phyloP scores from a whole-genome alignment of 2,797 vertebrate species.

The Octomys mimax region DNA sequence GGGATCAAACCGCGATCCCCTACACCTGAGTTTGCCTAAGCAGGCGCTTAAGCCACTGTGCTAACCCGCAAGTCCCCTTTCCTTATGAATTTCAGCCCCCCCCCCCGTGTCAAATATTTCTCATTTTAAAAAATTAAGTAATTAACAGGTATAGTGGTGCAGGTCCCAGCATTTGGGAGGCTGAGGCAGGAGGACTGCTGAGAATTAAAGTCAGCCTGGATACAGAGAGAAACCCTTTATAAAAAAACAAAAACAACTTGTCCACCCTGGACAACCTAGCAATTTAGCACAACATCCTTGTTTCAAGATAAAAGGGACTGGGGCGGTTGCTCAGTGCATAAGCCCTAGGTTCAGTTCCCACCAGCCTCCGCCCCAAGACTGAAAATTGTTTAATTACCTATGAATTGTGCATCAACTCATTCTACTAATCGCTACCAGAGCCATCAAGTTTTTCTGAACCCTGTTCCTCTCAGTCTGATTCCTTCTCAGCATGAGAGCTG shows the following conservation, averaged over 20 bases:
- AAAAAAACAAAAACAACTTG: background rate
- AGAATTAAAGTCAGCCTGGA: background rate
- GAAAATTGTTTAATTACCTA: background rate
- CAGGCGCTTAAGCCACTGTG: no score
- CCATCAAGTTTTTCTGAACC: background rate
- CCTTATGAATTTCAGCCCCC: background rate
- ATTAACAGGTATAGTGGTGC: background rate
- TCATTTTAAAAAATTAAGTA: background rate
- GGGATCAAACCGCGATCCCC: no score
- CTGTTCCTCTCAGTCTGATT: background rate
- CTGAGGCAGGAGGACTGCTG: background rate
- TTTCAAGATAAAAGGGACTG: background rate
- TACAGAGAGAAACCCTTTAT: background rate
- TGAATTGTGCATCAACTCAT: background rate
- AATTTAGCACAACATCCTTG: background rate
- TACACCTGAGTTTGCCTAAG: no score
- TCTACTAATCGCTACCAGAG: background rate
- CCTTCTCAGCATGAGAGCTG: background rate
- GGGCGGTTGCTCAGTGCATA: background rate
- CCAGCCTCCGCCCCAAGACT: no score
- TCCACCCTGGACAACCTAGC: background rate
- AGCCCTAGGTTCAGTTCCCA: background rate
- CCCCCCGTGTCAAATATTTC: background rate
- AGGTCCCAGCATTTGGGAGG: background rate
- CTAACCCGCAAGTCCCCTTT: background rate